Conservation (phyloP, 2,888 invertebrate species). For the Ectemnius cavifrons region DNA sequence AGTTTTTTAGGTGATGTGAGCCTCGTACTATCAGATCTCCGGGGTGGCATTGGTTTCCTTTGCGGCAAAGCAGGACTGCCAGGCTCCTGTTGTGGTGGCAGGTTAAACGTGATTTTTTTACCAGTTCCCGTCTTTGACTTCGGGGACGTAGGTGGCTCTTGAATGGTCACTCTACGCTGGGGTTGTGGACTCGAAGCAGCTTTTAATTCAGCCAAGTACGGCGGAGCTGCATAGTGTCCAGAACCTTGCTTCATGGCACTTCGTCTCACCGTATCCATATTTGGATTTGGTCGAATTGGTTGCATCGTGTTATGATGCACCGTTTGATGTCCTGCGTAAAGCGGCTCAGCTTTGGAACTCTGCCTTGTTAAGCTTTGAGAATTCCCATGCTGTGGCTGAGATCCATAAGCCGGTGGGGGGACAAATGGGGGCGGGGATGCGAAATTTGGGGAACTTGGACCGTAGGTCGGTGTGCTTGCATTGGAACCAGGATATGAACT, state of each 20-base stretch:
- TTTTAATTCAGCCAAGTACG: slow-evolving; percentile 81
- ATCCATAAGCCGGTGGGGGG: slow-evolving; percentile 70
- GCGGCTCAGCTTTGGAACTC: slow-evolving; percentile 68
- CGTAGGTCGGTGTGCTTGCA: slow-evolving; percentile 70
- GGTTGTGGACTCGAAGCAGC: slow-evolving; percentile 80
- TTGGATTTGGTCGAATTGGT: slow-evolving; percentile 70
- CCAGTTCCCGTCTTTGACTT: slow-evolving; percentile 79
- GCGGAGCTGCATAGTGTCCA: slow-evolving; percentile 75
- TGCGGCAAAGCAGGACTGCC: slow-evolving; percentile 82
- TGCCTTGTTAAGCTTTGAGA: slow-evolving; percentile 67
- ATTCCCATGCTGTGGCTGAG: slow-evolving; percentile 59
- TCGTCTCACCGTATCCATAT: slow-evolving; percentile 74
- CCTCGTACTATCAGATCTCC: slow-evolving; percentile 84
- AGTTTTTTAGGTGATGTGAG: slow-evolving; percentile 85
- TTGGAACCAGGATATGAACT: slow-evolving; percentile 73
- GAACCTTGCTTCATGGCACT: slow-evolving; percentile 73
- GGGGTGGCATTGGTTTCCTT: slow-evolving; percentile 85
- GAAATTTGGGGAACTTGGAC: slow-evolving; percentile 70
- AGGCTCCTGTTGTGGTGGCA: slow-evolving; percentile 79
- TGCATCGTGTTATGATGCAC: slow-evolving; percentile 49
- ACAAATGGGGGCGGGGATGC: slow-evolving; percentile 62
- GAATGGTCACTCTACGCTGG: slow-evolving; percentile 83
- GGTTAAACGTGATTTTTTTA: slow-evolving; percentile 84
- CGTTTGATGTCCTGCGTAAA: slow-evolving; percentile 61
- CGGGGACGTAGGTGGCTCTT: slow-evolving; percentile 80